Evolutionary conservation across 2,888 invertebrate species (phyloP), one percentile per base, ranked within the genome.

Genomic region (Allacma fusca): DNA sequence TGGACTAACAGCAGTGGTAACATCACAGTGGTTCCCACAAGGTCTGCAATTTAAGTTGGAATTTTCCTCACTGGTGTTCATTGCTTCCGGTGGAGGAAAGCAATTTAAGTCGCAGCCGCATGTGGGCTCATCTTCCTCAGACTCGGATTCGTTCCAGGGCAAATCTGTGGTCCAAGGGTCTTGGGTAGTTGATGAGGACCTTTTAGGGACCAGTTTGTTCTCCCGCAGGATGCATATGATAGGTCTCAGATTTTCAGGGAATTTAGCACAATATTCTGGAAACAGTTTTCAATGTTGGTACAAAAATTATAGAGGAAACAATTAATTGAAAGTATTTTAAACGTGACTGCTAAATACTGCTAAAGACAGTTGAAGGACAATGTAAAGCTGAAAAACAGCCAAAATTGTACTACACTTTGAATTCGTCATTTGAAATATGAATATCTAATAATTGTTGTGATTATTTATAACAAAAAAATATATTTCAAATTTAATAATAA

Each of bases 201-300:
- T 26, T 12, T 21, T 44, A 23, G 76, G 65, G 16, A 75, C 57
- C 7, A 57, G 26, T 16, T 69, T 28, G 21, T 69, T 67, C 16
- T 65, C 68, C 29, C 50, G 68, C 29, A 69, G n/a, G 2, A 69
- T 28, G 23, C 76, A 76, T 34, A 76, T 68, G 1, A 76, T 29
- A 9, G 76, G 76, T 19, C 57, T 43, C 0, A 76, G 59, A 40
- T 57, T 76, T 21, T 76, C 69, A 13, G 76, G 76, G 50, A 68
- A 76, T 59, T 69, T 44, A 9, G 68, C 76, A 34, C 76, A 76
- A 29, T 76, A 69, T 21, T 76, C 76, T 75, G 75, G n/a, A n/a
- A n/a, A n/a, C n/a, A n/a, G n/a, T n/a, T n/a, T n/a, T n/a, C n/a
- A n/a, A n/a, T n/a, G n/a, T n/a, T n/a, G n/a, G n/a, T n/a, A n/a